Percentiles rank a stretch among this genome's conserved stretches.
Evolutionary conservation across 2,797 vertebrate genomes (phyloP).

Genomic region (Trematomus bernacchii): DNA sequence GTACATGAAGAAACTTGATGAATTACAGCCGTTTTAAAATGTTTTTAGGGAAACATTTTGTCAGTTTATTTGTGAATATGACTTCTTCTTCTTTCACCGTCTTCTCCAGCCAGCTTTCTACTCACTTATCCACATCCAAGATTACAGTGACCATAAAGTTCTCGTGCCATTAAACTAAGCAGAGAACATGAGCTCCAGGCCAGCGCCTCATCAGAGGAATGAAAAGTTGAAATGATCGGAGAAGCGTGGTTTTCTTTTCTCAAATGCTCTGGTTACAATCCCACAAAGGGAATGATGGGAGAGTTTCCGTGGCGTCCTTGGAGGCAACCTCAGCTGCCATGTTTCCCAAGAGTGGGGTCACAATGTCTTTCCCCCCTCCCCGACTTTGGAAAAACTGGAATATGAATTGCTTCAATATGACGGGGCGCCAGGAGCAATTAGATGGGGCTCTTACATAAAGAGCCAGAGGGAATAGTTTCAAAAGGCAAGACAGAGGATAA

Average conservation of each 20-base stretch:
- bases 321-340: constrained; percentile 60
- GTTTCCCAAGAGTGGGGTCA: constrained; percentile 66
- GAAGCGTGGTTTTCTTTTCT: constrained; percentile 55
- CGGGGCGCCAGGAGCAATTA: constrained; percentile 64
- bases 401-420: constrained; percentile 63
- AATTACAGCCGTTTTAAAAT: constrained; percentile 21
- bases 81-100: not conserved
- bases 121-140: constrained; percentile 37
- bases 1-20: constrained; percentile 16
- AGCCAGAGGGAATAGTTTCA: constrained; percentile 27
- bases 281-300: constrained; percentile 59
- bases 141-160: constrained; percentile 35
- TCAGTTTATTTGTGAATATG: constrained; percentile 10
- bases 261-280: constrained; percentile 52
- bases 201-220: constrained; percentile 44
- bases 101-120: constrained; percentile 5
- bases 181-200: constrained; percentile 24
- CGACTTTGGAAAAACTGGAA: constrained; percentile 64
- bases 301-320: constrained; percentile 70
- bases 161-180: constrained; percentile 42
- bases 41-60: constrained; percentile 28
- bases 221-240: constrained; percentile 44
- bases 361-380: constrained; percentile 30
- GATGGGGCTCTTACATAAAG: constrained; percentile 49
- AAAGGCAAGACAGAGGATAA: constrained; percentile 24